phyloP scores from a whole-genome alignment of 2,113 vertebrate species.

The Melanostigma gelatinosum region DNA sequence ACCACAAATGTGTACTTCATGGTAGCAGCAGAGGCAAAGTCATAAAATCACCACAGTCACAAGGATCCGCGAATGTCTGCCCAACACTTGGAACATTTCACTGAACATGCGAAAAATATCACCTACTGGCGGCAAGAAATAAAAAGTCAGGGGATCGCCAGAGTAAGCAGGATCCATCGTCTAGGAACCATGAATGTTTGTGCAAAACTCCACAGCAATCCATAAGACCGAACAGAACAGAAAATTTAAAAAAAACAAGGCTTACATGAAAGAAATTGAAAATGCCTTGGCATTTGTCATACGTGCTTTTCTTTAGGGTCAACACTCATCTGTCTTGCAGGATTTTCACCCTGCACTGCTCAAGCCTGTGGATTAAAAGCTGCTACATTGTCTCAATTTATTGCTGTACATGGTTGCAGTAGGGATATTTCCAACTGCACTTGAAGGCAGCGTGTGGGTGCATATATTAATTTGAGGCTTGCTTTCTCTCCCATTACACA shows the following conservation, averaged over 20 bases:
- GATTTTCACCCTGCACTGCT: conserved; percentile 10
- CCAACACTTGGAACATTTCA: background rate
- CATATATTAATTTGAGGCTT: background rate
- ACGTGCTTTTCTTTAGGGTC: background rate
- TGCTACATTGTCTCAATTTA: conserved; percentile 29
- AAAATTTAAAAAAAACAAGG: background rate
- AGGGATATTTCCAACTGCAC: background rate
- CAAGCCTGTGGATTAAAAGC: conserved; percentile 40
- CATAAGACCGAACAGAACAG: background rate
- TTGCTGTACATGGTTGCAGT: background rate
- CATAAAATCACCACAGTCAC: background rate
- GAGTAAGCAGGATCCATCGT: background rate
- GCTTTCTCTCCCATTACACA: background rate
- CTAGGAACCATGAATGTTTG: no score
- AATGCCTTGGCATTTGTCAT: background rate
- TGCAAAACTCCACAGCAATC: no score
- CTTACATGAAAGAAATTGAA: background rate
- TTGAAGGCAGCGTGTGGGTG: conserved; percentile 18
- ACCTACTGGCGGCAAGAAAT: background rate
- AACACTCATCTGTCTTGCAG: conserved; percentile 1
- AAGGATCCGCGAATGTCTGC: background rate
- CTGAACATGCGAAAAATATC: background rate
- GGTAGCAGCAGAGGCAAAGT: background rate
- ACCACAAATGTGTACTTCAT: background rate
- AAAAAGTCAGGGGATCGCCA: background rate